Evolutionary conservation across 2,797 vertebrate species (phyloP), one percentile per base, ranked within the genome.

Genomic region (Poecilia picta): DNA sequence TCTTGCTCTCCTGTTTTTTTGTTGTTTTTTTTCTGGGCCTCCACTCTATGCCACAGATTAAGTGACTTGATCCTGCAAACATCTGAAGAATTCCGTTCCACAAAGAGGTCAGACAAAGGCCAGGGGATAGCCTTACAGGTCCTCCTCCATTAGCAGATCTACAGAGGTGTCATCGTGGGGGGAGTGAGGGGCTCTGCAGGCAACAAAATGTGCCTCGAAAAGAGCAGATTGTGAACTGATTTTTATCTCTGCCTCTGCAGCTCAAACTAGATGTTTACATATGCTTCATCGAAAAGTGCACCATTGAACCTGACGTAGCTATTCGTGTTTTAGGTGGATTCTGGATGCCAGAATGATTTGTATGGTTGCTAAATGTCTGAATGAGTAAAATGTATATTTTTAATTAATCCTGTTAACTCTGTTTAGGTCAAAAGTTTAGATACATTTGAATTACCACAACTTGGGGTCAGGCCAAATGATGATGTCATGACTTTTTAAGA

Each of bases 61-160:
- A 94, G 92, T 93, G 93, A 93, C 94, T 94, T 90, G 82, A 95
- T 94, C 94, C 88, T 92, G 85, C 87, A 95, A 89, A 93, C 92
- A 95, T 93, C 93, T 80, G 82, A 95, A 94, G 95, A 96, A 97
- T 96, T 95, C 87, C 75, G 91, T 91, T 88, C 92, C 85, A 94
- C 94, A 95, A 95, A 95, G 89, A 89, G 95, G 95, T 96, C 96
- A 96, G 87, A 73, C 90, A 88, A 92, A 95, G 95, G 95, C 93
- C 95, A 95, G 81, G 90, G 94, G 96, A 95, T 95, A 95, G 93
- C 94, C 94, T 95, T 93, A 93, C 92, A 94, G 85, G 80, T 93
- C 93, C 89, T 92, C 91, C 87, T 92, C 95, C 87, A 89, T 93
- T 94, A 94, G 86, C 93, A 76, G 89, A 89, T 90, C 92, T 85